Evolutionary conservation across 2,797 vertebrate species (phyloP).

Genomic region (Sebastes hubbsi): DNA sequence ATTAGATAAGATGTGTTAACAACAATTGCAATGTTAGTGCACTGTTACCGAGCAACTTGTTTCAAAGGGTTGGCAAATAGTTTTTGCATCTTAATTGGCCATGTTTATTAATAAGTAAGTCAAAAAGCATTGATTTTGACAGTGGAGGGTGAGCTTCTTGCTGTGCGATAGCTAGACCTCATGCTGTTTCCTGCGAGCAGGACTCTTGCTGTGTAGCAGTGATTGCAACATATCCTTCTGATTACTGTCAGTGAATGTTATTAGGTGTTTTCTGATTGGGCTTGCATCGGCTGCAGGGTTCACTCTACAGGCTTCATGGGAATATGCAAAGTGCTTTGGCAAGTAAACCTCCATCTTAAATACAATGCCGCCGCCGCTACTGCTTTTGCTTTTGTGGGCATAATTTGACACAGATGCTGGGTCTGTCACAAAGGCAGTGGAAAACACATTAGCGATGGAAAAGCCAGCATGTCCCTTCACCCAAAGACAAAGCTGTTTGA

Average conservation of each 20-base stretch:
- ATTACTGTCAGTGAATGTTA: slow-evolving; percentile 80
- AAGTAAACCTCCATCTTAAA: slow-evolving; percentile 70
- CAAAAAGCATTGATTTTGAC: slow-evolving; percentile 79
- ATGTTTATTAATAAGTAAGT: slow-evolving; percentile 80
- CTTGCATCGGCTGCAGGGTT: slow-evolving; percentile 70
- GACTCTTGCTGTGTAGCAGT: slow-evolving; percentile 77
- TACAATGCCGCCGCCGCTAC: slow-evolving; percentile 56
- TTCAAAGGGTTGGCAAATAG: slow-evolving; percentile 74
- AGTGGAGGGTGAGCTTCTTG: slow-evolving; percentile 63
- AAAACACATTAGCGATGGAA: slow-evolving; percentile 73
- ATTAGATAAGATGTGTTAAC: slow-evolving; percentile 39
- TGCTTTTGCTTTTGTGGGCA: slow-evolving; percentile 64
- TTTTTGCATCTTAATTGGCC: slow-evolving; percentile 74
- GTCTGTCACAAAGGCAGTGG: slow-evolving; percentile 71
- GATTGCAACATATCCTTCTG: slow-evolving; percentile 83
- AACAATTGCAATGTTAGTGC: slow-evolving; percentile 32
- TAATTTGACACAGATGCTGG: slow-evolving; percentile 80
- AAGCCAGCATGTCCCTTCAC: slow-evolving; percentile 71
- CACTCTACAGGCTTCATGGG: slow-evolving; percentile 71
- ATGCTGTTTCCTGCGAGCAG: slow-evolving; percentile 70
- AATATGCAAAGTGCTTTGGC: slow-evolving; percentile 77
- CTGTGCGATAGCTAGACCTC: slow-evolving; percentile 69
- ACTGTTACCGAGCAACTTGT: slow-evolving; percentile 50
- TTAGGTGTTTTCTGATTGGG: slow-evolving; percentile 79
- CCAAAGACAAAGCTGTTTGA: slow-evolving; percentile 74